phyloP scores from a whole-genome alignment of 2,113 vertebrate genomes.

The Sander lucioperca region DNA sequence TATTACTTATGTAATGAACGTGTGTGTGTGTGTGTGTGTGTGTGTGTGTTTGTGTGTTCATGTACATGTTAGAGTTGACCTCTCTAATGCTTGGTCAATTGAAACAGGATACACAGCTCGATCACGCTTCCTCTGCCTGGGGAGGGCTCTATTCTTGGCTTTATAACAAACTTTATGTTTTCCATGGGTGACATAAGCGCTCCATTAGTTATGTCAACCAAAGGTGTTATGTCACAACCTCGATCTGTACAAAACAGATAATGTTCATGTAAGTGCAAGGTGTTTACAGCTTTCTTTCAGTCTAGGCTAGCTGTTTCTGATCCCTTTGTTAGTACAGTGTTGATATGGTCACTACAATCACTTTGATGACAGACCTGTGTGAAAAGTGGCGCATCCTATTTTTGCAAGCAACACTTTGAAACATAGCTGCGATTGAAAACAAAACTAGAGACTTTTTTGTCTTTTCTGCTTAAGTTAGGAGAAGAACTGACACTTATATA shows the following conservation, averaged over 20 bases:
- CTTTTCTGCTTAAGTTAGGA: background rate
- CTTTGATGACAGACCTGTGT: too few species aligned
- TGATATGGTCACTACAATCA: slow-evolving; percentile 2
- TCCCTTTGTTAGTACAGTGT: background rate
- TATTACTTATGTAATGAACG: slow-evolving; percentile 46
- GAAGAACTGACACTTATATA: background rate
- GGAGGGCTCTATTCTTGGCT: slow-evolving; percentile 7
- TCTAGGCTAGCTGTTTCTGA: background rate
- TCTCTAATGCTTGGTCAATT: slow-evolving; percentile 53
- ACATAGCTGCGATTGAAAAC: background rate
- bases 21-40: too few species aligned
- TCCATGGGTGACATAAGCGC: background rate
- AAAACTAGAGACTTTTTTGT: background rate
- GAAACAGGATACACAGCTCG: slow-evolving; percentile 60
- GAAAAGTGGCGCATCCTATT: background rate
- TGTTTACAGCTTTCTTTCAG: background rate
- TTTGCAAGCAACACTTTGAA: background rate
- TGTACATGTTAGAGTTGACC: slow-evolving; percentile 23
- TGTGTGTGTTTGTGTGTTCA: slow-evolving; percentile 4
- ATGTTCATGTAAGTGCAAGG: background rate
- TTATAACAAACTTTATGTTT: slow-evolving; percentile 4
- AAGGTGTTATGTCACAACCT: slow-evolving; percentile 43
- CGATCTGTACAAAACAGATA: background rate
- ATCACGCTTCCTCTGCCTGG: background rate
- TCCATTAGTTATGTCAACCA: background rate